Conservation (phyloP, 2,797 vertebrate species). For the Xenentodon cancila region DNA sequence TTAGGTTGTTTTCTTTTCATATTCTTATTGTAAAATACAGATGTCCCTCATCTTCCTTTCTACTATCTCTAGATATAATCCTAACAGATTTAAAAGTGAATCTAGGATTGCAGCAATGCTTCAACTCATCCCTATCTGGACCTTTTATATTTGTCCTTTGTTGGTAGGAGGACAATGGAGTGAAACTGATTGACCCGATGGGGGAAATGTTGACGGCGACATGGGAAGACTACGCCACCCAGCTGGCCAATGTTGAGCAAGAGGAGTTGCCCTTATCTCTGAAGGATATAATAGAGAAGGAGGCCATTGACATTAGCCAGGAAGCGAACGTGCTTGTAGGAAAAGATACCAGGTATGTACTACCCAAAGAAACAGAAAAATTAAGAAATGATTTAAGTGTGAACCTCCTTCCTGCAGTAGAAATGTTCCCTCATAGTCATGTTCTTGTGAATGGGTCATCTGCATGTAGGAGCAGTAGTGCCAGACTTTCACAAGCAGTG, state of each 20-base stretch:
- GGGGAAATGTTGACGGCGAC: constrained; percentile 92
- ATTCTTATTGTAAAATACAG: no score
- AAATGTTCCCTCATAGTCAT: neutral
- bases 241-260: constrained; percentile 91
- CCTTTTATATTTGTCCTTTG: constrained; percentile 3
- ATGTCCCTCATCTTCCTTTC: no score
- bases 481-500: constrained; percentile 86
- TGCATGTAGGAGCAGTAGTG: constrained; percentile 87
- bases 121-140: neutral
- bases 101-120: no score
- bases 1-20: no score
- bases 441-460: neutral
- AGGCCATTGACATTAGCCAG: constrained; percentile 82
- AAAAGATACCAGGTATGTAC: constrained; percentile 91
- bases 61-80: no score
- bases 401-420: no score
- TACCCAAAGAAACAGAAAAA: neutral
- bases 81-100: no score
- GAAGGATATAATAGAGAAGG: constrained; percentile 83
- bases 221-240: constrained; percentile 93
- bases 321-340: constrained; percentile 86
- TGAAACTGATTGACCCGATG: constrained; percentile 94
- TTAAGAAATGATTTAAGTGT: neutral
- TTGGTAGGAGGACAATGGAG: constrained; percentile 92
- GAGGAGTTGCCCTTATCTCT: constrained; percentile 77